phyloP scores from a whole-genome alignment of 37 sponge, comb jelly and placozoan genomes.

The Bolinopsis microptera region DNA sequence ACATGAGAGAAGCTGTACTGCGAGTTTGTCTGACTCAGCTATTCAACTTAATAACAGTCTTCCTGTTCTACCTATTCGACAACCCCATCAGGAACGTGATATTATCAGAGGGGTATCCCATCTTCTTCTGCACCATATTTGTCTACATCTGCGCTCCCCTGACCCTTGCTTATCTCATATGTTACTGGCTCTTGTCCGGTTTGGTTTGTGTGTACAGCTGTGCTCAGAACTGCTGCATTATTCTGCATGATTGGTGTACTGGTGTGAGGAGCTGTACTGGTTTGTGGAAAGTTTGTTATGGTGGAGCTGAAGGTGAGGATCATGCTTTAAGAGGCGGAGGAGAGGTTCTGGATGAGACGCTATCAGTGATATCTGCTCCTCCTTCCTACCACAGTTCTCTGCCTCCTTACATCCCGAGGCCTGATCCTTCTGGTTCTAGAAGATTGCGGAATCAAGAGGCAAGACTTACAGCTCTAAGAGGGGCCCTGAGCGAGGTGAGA shows the following conservation, averaged over 20 bases:
- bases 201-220: not conserved
- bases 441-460: not conserved
- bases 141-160: constrained; percentile 41
- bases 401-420: not conserved
- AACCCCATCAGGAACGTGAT: not conserved
- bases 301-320: not conserved
- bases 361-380: not conserved
- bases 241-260: not conserved
- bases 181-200: constrained; percentile 22
- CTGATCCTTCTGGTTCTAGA: not conserved
- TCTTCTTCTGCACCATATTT: not conserved
- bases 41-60: not conserved
- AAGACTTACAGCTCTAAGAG: not conserved
- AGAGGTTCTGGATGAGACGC: not conserved
- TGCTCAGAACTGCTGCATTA: not conserved
- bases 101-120: constrained; percentile 13
- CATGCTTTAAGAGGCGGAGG: not conserved
- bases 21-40: not conserved
- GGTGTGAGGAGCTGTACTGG: constrained; percentile 14
- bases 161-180: not conserved
- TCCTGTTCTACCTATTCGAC: not conserved
- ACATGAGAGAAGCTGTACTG: not conserved
- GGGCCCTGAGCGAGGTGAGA: not conserved
- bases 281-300: not conserved
- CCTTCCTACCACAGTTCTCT: constrained; percentile 61